phyloP scores from a whole-genome alignment of 2,888 invertebrate species.

The Dyspetes luteomarginatus region DNA sequence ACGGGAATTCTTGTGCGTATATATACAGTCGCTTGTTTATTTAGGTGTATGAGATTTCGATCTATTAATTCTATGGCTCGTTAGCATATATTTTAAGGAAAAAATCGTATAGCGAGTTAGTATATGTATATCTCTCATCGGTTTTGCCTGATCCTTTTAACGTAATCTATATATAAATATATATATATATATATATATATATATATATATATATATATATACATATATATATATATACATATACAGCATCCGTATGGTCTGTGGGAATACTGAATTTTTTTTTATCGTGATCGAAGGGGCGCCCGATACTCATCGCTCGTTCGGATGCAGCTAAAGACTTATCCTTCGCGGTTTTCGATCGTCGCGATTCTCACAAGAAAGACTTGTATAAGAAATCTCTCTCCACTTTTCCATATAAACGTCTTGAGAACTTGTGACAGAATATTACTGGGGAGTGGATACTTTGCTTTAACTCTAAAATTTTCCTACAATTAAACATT shows the following conservation, averaged over 20 bases:
- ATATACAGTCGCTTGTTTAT: slow-evolving; percentile 59
- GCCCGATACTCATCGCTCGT: slow-evolving; percentile 60
- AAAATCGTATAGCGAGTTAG: slow-evolving; percentile 27
- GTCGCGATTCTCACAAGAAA: slow-evolving; percentile 20
- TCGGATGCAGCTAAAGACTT: slow-evolving; percentile 33
- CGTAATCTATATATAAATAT: too few species aligned
- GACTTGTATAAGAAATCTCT: slow-evolving; percentile 21
- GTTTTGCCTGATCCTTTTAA: not conserved
- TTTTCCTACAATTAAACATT: not conserved
- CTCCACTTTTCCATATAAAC: not conserved
- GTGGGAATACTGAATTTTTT: slow-evolving; percentile 59
- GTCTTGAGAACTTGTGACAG: not conserved
- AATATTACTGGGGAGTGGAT: not conserved
- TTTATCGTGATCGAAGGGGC: slow-evolving; percentile 37
- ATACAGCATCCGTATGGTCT: slow-evolving; percentile 18
- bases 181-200: too few species aligned
- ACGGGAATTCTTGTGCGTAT: slow-evolving; percentile 45
- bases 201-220: not conserved
- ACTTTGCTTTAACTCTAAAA: not conserved
- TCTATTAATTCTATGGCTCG: slow-evolving; percentile 75
- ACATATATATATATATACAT: not conserved
- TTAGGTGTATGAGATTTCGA: slow-evolving; percentile 70
- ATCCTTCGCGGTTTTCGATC: slow-evolving; percentile 31
- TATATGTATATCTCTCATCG: slow-evolving; percentile 1
- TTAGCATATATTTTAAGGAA: slow-evolving; percentile 75